A percentile compares a stretch with the other conserved stretches of the same genome.
These are phyloP conservation scores for Thereva nobilitata DNA, from an alignment of 2,888 invertebrate species.

Conservation along the genomic window DNA sequence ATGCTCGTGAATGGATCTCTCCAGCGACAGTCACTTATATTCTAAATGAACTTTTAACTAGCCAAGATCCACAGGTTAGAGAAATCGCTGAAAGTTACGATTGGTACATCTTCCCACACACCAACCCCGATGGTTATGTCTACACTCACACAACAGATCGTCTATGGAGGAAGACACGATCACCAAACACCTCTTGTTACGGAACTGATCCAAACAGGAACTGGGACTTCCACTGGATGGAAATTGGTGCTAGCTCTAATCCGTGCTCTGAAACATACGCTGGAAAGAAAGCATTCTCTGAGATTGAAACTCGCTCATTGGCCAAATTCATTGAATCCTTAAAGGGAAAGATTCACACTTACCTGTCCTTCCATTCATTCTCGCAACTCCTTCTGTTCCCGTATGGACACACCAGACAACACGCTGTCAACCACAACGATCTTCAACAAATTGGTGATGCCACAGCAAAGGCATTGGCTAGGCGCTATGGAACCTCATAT, in stretches of 20 bases:
- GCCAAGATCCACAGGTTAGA: slow-evolving; percentile 52
- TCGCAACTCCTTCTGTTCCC: slow-evolving; percentile 72
- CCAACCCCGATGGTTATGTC: slow-evolving; percentile 74
- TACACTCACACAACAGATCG: slow-evolving; percentile 64
- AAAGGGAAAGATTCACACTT: slow-evolving; percentile 62
- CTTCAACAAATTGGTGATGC: slow-evolving; percentile 54
- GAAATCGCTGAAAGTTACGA: slow-evolving; percentile 60
- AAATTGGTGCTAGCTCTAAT: slow-evolving; percentile 62
- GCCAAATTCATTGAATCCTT: slow-evolving; percentile 62
- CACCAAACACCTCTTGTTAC: slow-evolving; percentile 59
- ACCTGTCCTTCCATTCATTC: slow-evolving; percentile 75
- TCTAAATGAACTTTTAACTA: slow-evolving; percentile 60
- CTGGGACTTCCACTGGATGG: slow-evolving; percentile 72
- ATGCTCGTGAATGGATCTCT: slow-evolving; percentile 61
- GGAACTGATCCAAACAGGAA: slow-evolving; percentile 81
- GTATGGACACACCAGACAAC: slow-evolving; percentile 62
- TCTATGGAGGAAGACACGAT: slow-evolving; percentile 72
- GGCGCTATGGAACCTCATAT: slow-evolving; percentile 57
- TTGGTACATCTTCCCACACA: slow-evolving; percentile 70
- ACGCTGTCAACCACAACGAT: slow-evolving; percentile 61
- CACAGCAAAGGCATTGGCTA: slow-evolving; percentile 49
- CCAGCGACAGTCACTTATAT: slow-evolving; percentile 60
- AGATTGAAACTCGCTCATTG: slow-evolving; percentile 65
- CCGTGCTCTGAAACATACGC: slow-evolving; percentile 69
- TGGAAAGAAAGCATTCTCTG: slow-evolving; percentile 72